phyloP scores from a whole-genome alignment of 2,113 vertebrate species.

The Hystrix cristata region DNA sequence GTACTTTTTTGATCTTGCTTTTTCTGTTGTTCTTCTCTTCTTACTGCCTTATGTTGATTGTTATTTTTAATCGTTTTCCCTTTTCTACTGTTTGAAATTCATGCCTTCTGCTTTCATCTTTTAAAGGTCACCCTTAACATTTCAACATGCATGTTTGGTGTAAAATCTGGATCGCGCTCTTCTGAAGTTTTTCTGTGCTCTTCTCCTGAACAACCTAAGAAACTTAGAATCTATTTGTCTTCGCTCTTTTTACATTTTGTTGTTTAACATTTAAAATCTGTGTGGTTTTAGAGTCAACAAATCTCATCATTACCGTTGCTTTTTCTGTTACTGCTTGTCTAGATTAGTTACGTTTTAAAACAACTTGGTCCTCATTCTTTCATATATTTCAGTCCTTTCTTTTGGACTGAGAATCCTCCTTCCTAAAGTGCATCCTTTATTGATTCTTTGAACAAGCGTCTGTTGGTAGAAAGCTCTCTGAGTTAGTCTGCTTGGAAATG shows the following conservation, averaged over 20 bases:
- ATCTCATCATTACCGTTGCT: slow-evolving; percentile 39
- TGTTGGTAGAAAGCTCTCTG: not conserved
- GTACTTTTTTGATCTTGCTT: slow-evolving; percentile 5
- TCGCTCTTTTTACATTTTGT: slow-evolving; percentile 21
- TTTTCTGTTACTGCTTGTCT: slow-evolving; percentile 17
- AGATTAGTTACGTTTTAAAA: not conserved
- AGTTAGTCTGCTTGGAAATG: not conserved
- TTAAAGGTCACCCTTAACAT: slow-evolving; percentile 76
- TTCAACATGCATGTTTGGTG: slow-evolving; percentile 55
- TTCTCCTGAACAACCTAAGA: slow-evolving; percentile 26
- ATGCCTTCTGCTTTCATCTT: slow-evolving; percentile 70
- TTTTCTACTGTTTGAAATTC: slow-evolving; percentile 75
- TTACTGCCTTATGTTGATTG: slow-evolving; percentile 56
- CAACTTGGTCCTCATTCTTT: not conserved
- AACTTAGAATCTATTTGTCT: slow-evolving; percentile 16
- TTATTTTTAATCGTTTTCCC: slow-evolving; percentile 74
- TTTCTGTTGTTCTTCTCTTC: not conserved
- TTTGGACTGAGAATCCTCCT: not conserved
- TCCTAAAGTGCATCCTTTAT: not conserved
- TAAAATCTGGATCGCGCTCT: slow-evolving; percentile 19
- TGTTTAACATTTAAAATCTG: slow-evolving; percentile 31
- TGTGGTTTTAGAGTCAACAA: not conserved
- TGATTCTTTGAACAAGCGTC: not conserved
- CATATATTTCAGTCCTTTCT: not conserved
- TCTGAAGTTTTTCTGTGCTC: slow-evolving; percentile 12